Base-by-base conservation (phyloP, 2,888 invertebrate species). In the Athripsodes cinereus region DNA sequence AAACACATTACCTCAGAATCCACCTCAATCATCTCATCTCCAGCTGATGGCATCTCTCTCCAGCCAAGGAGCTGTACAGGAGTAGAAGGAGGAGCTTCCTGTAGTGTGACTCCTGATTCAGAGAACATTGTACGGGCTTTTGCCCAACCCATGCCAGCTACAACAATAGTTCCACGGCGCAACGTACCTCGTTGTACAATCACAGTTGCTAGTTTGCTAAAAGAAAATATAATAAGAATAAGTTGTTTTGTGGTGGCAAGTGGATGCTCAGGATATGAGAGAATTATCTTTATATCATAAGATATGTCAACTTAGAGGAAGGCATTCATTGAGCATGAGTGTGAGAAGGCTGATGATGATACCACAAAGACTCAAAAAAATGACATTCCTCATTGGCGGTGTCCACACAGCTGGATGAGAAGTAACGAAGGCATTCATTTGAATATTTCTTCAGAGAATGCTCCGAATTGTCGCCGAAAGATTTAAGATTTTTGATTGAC, bases 51-150 rank as follows among this genome's bases (percentile, higher is more conserved):
- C 64, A 97, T 69, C 64, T 88, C 88, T 64, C 85, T 83, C 98
- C 98, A 99, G 2, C 98, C 98, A 52, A 90, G 81, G 52, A 96
- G 85, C 69, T 91, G 88, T 0, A 87, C 92, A 0, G 96, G 91
- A 1, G 84, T 84, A 1, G 91, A 83, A 0, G 96, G 93, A n/a
- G 81, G 73, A 0, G 90, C 95, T 66, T 81, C 74, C 6, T 76
- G 72, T 1, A 96, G 62, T 0, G 80, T 72, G 1, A 78, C 72
- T 0, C 92, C 92, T 31, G 84, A 82, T 55, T 93, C 90, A 69
- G 92, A 85, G 67, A 87, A 87, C 71, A 98, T 81, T 2, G 84
- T 80, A 47, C 94, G 82, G 0, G 59, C 57, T 80, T 90, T 94
- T 1, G 86, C 92, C 86, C 90, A 91, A 0, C 90, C 85, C 3